Conservation (phyloP, 2,888 invertebrate genomes). For the Lamellibrachia satsuma region DNA sequence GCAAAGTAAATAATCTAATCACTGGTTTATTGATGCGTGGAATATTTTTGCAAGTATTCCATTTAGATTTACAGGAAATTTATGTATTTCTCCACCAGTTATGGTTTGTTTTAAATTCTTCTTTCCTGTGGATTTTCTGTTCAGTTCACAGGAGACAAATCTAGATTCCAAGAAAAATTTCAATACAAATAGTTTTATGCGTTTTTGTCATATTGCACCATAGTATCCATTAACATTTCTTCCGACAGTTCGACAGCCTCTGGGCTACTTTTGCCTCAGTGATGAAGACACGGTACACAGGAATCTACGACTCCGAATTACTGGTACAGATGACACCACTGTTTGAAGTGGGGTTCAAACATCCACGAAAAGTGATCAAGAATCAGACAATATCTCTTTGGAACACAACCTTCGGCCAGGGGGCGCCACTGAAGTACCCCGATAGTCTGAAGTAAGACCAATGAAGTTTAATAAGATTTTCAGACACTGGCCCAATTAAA, state of each 20-base stretch:
- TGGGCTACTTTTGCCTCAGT: background rate
- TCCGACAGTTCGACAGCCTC: background rate
- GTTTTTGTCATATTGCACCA: background rate
- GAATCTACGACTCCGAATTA: slow-evolving; percentile 54
- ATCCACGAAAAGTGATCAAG: slow-evolving; percentile 53
- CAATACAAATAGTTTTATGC: too few relatives aligned
- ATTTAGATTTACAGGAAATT: background rate
- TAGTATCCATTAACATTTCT: background rate
- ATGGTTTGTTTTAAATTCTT: background rate
- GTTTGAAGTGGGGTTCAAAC: slow-evolving; percentile 52
- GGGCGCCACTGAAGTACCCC: slow-evolving; percentile 51
- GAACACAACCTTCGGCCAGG: slow-evolving; percentile 56
- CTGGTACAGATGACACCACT: slow-evolving; percentile 52
- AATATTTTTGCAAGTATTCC: background rate
- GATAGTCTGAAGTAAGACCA: slow-evolving; percentile 52
- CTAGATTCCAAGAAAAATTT: too few relatives aligned
- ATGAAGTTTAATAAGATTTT: background rate
- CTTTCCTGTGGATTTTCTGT: background rate
- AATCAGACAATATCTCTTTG: slow-evolving; percentile 54
- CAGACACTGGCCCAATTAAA: too few relatives aligned
- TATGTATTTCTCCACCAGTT: background rate
- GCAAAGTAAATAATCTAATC: background rate
- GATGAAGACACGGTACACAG: slow-evolving; percentile 51
- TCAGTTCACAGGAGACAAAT: too few relatives aligned
- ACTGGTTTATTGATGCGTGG: background rate